Conservation (phyloP, 2,113 vertebrate genomes). For the Gymnocephalus cernua region DNA sequence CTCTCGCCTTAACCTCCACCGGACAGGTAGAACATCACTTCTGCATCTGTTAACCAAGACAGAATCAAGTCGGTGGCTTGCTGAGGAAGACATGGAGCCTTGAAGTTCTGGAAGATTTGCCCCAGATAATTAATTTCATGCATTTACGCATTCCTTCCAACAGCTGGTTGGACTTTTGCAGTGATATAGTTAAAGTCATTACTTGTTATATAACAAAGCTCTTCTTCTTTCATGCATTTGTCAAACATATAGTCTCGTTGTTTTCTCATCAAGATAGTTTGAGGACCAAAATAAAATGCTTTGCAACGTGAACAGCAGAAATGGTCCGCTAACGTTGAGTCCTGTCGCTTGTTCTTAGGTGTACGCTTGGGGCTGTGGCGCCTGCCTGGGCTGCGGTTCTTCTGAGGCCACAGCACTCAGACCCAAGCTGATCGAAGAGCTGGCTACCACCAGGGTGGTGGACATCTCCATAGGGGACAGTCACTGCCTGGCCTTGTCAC, state of each 20-base stretch:
- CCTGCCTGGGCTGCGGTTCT: conserved; percentile 96
- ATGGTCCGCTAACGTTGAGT: neutral
- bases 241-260: neutral
- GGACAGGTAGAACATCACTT: conserved; percentile 81
- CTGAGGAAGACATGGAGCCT: neutral
- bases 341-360: conserved; percentile 81
- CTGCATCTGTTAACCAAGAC: neutral
- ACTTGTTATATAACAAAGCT: neutral
- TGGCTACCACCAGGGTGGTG: conserved; percentile 95
- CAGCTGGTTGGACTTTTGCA: neutral
- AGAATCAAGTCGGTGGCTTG: neutral
- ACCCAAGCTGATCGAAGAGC: conserved; percentile 94
- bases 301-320: neutral
- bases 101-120: neutral
- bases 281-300: neutral
- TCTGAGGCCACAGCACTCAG: conserved; percentile 96
- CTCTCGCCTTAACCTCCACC: conserved; percentile 87
- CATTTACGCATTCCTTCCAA: neutral
- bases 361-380: conserved; percentile 97
- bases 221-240: neutral
- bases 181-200: neutral
- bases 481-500: conserved; percentile 97
- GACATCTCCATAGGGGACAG: conserved; percentile 98
- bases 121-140: neutral
- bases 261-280: neutral